A percentile compares a stretch with the other conserved stretches of the same genome.
Conservation (phyloP, 2,797 vertebrate species). For the Oreortyx pictus region DNA sequence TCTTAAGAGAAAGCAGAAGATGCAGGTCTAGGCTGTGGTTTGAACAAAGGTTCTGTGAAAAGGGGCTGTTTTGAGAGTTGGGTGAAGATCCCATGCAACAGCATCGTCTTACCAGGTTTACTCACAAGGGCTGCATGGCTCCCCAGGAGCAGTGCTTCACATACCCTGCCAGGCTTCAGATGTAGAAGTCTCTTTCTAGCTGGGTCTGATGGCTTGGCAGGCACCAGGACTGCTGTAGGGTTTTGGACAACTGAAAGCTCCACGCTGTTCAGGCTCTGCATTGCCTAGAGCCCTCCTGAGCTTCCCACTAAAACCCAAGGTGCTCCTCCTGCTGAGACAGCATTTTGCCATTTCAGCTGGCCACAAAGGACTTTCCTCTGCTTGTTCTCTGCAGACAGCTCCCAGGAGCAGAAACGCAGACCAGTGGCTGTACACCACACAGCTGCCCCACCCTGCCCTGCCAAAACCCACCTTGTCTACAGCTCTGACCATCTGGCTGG, state of each 20-base stretch:
- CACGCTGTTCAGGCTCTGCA: rapidly evolving
- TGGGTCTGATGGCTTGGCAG: not conserved
- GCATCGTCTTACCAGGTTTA: not conserved
- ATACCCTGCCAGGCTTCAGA: not conserved
- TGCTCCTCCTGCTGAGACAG: not conserved
- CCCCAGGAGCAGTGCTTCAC: not conserved
- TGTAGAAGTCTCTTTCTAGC: not conserved
- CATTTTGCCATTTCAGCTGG: not conserved
- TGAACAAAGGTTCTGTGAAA: not conserved
- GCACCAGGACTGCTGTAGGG: rapidly evolving
- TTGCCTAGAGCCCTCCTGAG: not conserved
- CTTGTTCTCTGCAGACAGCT: not conserved
- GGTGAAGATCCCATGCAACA: not conserved
- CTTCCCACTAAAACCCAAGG: not conserved
- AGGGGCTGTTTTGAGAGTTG: not conserved
- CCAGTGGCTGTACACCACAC: not conserved
- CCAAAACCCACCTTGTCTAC: not conserved
- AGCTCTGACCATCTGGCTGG: not conserved
- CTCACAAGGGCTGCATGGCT: not conserved
- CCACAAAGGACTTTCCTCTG: not conserved
- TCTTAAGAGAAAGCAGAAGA: not conserved
- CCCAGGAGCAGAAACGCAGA: not conserved
- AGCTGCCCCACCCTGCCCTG: not conserved
- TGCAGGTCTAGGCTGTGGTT: not conserved
- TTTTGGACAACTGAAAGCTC: not conserved